Evolutionary conservation across 2,888 invertebrate species (phyloP).

Genomic region (Halictus quadricinctus): DNA sequence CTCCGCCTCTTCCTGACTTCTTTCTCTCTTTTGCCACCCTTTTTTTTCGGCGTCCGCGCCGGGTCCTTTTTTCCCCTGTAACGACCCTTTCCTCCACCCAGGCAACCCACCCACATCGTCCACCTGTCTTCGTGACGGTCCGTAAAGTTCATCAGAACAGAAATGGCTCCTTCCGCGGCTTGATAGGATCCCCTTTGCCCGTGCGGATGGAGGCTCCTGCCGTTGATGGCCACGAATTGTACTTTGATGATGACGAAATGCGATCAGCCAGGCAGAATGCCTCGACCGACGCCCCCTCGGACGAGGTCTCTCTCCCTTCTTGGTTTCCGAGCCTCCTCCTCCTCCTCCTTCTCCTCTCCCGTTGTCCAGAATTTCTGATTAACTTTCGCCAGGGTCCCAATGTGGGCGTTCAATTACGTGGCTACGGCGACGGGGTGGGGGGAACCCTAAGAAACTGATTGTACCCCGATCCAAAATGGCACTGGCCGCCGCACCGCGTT

Average conservation of each 20-base stretch:
- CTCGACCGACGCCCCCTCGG: conserved; percentile 28
- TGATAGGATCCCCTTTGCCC: conserved; percentile 40
- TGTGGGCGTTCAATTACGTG: conserved; percentile 8
- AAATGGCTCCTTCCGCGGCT: conserved; percentile 59
- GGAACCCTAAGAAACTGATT: conserved; percentile 7
- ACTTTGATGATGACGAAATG: conserved; percentile 64
- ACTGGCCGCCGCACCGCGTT: neutral
- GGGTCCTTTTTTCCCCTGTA: neutral
- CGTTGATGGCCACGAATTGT: conserved; percentile 56
- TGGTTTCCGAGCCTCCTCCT: conserved; percentile 25
- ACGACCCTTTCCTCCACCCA: conserved; percentile 22
- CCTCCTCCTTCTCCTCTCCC: neutral
- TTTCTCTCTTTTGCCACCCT: conserved; percentile 24
- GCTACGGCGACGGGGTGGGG: neutral
- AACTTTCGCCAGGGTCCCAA: conserved; percentile 44
- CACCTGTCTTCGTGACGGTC: conserved; percentile 42
- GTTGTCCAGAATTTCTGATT: conserved; percentile 49
- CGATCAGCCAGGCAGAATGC: conserved; percentile 58
- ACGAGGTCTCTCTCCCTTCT: conserved; percentile 35
- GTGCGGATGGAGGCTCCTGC: conserved; percentile 24
- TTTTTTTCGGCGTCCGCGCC: conserved; percentile 27
- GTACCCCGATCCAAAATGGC: neutral
- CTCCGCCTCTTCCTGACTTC: conserved; percentile 39
- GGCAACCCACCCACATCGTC: neutral
- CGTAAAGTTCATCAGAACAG: conserved; percentile 55